These are phyloP conservation scores for Forbesichthys agassizii DNA, from an alignment of 2,113 vertebrate species.

Conservation along the genomic window DNA sequence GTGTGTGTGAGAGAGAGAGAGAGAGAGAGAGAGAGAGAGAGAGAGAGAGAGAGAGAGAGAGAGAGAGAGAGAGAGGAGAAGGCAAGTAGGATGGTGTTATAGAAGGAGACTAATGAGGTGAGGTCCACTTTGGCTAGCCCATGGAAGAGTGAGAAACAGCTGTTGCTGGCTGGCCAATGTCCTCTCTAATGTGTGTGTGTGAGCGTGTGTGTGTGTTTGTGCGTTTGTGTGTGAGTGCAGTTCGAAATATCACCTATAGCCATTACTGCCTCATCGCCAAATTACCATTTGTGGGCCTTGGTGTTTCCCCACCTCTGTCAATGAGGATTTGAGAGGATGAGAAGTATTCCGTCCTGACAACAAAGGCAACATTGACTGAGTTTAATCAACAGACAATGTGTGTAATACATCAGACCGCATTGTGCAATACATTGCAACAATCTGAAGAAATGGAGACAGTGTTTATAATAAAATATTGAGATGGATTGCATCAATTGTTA, in stretches of 20 bases:
- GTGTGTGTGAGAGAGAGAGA: conserved; percentile 2
- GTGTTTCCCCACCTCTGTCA: conserved; percentile 42
- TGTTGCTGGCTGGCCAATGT: conserved; percentile 39
- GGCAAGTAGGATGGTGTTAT: not conserved
- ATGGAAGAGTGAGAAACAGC: conserved; percentile 32
- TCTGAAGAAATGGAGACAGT: not conserved
- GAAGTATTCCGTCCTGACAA: conserved; percentile 27
- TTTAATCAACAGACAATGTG: conserved; percentile 20
- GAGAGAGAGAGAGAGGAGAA: conserved; percentile 1
- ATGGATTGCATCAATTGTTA: not conserved
- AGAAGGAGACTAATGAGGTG: conserved; percentile 7
- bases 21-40: conserved; percentile 4
- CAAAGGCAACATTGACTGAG: conserved; percentile 5
- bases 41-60: conserved; percentile 4
- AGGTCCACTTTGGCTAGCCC: conserved; percentile 7
- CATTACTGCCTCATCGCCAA: conserved; percentile 44
- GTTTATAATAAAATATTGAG: conserved; percentile 9
- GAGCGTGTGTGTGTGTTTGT: too few relatives aligned
- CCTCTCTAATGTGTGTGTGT: conserved; percentile 55
- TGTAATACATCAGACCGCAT: conserved; percentile 22
- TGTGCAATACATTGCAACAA: conserved; percentile 4
- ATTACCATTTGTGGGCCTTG: conserved; percentile 35
- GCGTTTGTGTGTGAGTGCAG: conserved; percentile 30
- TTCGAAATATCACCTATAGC: conserved; percentile 56
- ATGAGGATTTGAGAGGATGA: conserved; percentile 23